Evolutionary conservation across 1,140 invertebrate species (phyloP), one percentile per base, ranked within the genome.

Genomic region (Drosophila ficusphila): DNA sequence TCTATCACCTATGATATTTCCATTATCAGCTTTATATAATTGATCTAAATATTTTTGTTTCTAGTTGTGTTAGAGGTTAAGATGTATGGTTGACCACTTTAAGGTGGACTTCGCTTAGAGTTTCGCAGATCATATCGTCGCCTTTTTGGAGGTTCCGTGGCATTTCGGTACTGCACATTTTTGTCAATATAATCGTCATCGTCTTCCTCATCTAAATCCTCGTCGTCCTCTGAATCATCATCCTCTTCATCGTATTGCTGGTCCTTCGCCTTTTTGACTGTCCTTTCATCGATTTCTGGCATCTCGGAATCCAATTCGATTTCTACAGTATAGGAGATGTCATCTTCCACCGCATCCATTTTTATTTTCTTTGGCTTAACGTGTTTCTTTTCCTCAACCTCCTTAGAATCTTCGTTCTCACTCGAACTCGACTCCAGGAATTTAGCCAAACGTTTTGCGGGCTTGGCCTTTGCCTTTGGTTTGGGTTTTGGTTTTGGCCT

Each of bases 101-200:
- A 9, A 23, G 11, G 7, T 0, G 33, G 0, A 5, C 38, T 38
- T 62, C 56, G 27, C 11, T 76, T 85, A 5, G 71, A 41, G 27
- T 76, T 79, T 39, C 79, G 79, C 1, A 85, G 60, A 47, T 86
- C 52, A 41, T 85, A 85, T 23, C 79, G 76, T 25, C 76, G 42
- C 1, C 52, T 49, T 7, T 72, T 86, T 1, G 42, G 46, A 4
- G 19, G 18, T 4, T 11, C n/a, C 18, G 29, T 25, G 16, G 2
- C 19, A 0, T 21, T 39, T 9, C 44, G 49, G 4, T 49, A 36
- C 34, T 56, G 49, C 3, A 60, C 41, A 11, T 67, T 47, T 39
- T 53, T 41, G 31, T 48, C 53, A 5, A 44, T 29, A 33, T 64
- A 73, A 29, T 73, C 69, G 3, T 73, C 25, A 8, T 76, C 74